These are phyloP conservation scores for Festucalex cinctus DNA, from an alignment of 2,113 vertebrate genomes.

Conservation along the genomic window DNA sequence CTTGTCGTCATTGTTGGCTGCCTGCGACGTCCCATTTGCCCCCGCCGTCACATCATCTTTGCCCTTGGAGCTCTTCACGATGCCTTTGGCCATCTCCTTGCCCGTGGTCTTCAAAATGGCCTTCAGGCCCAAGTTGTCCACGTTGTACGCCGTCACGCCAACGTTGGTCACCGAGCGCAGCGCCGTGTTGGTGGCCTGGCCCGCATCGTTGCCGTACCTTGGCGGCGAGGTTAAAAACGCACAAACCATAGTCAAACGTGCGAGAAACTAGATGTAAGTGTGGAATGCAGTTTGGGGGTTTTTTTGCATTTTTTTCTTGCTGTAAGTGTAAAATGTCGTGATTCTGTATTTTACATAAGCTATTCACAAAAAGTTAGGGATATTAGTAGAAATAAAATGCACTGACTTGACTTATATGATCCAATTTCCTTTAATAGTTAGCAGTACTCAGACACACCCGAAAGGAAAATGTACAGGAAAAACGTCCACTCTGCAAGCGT, in stretches of 20 bases:
- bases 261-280: not conserved
- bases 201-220: conserved; percentile 85
- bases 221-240: conserved; percentile 22
- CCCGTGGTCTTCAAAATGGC: conserved; percentile 79
- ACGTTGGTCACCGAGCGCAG: conserved; percentile 83
- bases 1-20: conserved; percentile 5
- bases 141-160: conserved; percentile 82
- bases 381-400: no score
- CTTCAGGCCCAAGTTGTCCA: conserved; percentile 83
- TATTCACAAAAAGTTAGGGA: no score
- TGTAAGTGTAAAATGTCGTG: no score
- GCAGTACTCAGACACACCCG: not conserved
- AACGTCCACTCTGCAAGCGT: conserved; percentile 1
- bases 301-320: no score
- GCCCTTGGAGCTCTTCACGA: conserved; percentile 51
- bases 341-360: no score
- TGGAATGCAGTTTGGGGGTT: no score
- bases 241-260: not conserved
- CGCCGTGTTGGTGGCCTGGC: conserved; percentile 79
- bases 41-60: not conserved
- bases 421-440: not conserved
- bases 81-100: conserved; percentile 74
- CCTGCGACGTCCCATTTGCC: not conserved
- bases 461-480: not conserved
- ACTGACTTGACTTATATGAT: not conserved